phyloP scores from a whole-genome alignment of 2,113 vertebrate genomes.

The Chaetops frenatus region DNA sequence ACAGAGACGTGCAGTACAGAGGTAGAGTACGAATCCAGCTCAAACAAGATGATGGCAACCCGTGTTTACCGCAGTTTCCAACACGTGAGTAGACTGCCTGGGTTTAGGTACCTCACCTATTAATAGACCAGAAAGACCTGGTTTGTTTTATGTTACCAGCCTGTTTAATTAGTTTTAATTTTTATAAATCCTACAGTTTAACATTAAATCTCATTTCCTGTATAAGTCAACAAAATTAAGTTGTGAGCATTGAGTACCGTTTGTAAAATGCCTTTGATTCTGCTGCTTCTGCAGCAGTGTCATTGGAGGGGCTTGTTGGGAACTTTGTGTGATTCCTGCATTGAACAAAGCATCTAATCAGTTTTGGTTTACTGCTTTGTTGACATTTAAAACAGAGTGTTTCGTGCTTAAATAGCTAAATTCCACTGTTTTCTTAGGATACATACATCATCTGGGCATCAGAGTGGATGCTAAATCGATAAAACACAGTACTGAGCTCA shows the following conservation, averaged over 20 bases:
- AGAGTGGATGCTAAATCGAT: not conserved
- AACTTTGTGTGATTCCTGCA: fast-evolving
- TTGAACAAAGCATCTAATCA: not conserved
- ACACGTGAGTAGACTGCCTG: conserved; percentile 78
- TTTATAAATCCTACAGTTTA: not conserved
- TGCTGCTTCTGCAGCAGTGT: not conserved
- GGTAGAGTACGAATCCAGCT: conserved; percentile 91
- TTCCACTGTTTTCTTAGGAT: not conserved
- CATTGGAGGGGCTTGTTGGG: not conserved
- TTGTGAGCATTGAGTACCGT: not conserved
- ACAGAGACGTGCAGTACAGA: conserved; percentile 88
- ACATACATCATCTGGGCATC: not conserved
- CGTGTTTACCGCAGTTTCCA: conserved; percentile 84
- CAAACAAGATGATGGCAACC: conserved; percentile 85
- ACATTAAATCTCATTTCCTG: not conserved
- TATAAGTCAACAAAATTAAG: not conserved
- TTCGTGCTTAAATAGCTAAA: not conserved
- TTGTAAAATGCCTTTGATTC: not conserved
- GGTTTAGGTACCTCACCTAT: not conserved
- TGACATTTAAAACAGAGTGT: not conserved
- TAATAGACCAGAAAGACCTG: not conserved
- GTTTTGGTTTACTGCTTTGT: not conserved
- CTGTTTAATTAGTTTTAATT: not conserved
- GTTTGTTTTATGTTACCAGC: not conserved
- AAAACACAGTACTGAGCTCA: not conserved